Evolutionary conservation across 2,888 invertebrate genomes (phyloP).

Genomic region (Chalcosyrphus nemorum): DNA sequence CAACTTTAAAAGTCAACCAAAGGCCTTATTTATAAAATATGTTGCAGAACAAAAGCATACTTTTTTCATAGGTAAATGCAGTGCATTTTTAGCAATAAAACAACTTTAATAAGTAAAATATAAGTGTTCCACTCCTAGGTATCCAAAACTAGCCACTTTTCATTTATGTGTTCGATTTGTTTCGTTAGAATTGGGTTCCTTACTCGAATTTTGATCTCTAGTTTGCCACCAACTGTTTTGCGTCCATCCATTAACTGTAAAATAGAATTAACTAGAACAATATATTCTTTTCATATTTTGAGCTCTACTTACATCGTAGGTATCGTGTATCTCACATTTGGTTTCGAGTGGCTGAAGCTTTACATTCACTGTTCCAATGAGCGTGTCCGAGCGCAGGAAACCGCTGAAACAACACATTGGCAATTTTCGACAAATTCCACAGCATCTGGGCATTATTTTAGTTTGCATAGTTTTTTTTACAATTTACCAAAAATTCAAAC

Average conservation of each 20-base stretch:
- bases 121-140: conserved; percentile 74
- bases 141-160: conserved; percentile 96
- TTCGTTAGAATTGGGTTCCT: conserved; percentile 94
- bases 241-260: conserved; percentile 94
- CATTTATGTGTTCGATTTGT: conserved; percentile 93
- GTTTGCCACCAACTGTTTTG: conserved; percentile 92
- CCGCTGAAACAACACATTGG: conserved; percentile 90
- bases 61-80: conserved; percentile 48
- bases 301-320: conserved; percentile 93
- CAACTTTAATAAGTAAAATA: conserved; percentile 7
- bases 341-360: conserved; percentile 95
- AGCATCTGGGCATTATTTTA: conserved; percentile 74
- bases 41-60: conserved; percentile 39
- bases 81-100: conserved; percentile 49
- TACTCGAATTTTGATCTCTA: conserved; percentile 93
- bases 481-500: conserved; percentile 32
- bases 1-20: conserved; percentile 21
- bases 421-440: conserved; percentile 82
- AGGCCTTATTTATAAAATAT: conserved; percentile 29
- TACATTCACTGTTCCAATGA: conserved; percentile 91
- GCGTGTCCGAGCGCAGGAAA: conserved; percentile 93
- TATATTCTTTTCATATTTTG: neutral
- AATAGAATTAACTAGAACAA: neutral
- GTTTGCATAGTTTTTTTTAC: conserved; percentile 61
- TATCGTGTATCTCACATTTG: conserved; percentile 94